A percentile compares a stretch with the other conserved stretches of the same genome.
phyloP scores from a whole-genome alignment of 2,797 vertebrate species.

The Pantherophis vulpinus region DNA sequence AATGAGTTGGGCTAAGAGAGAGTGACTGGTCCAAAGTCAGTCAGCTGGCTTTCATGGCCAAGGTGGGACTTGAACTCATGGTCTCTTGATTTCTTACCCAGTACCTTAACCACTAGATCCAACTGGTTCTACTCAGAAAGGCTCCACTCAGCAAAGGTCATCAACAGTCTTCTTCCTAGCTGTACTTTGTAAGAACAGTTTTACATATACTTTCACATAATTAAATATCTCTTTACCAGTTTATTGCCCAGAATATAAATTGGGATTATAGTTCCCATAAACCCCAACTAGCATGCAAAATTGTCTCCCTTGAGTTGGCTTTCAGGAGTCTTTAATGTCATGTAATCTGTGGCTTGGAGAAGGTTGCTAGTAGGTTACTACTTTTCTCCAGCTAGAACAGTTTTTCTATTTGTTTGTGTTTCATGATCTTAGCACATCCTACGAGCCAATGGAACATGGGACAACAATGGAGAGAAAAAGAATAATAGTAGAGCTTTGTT shows the following conservation, averaged over 20 bases:
- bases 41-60: not conserved
- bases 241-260: not conserved
- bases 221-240: not conserved
- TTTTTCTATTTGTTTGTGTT: not conserved
- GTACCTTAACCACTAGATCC: not conserved
- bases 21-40: not conserved
- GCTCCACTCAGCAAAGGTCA: not conserved
- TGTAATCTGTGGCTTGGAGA: not conserved
- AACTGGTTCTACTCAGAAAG: not conserved
- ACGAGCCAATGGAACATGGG: not conserved
- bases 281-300: not conserved
- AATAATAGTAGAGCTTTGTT: not conserved
- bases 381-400: not conserved
- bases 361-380: not conserved
- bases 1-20: not conserved
- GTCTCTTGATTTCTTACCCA: not conserved
- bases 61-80: not conserved
- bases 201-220: not conserved
- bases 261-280: not conserved
- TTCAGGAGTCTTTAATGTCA: not conserved
- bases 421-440: not conserved
- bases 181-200: not conserved
- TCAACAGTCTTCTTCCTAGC: not conserved
- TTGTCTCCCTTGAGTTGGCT: not conserved
- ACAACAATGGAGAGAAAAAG: not conserved